Evolutionary conservation across 1,140 invertebrate species (phyloP).

Genomic region (Hyles vespertilio): DNA sequence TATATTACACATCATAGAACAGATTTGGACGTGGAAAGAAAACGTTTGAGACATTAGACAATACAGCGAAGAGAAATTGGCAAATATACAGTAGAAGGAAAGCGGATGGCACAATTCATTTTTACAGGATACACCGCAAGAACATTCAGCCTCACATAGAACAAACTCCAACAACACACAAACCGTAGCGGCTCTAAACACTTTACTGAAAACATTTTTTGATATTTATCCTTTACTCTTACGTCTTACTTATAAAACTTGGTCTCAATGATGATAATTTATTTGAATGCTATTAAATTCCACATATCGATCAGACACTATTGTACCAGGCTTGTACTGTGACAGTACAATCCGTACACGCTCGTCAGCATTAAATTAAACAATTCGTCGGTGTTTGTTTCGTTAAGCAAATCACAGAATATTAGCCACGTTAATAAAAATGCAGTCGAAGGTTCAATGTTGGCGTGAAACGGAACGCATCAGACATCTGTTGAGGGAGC

Average conservation of each 20-base stretch:
- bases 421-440: conserved; percentile 47
- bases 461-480: conserved; percentile 2
- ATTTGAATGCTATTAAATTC: conserved; percentile 16
- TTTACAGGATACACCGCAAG: conserved; percentile 58
- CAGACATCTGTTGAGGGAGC: no score
- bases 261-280: conserved; percentile 57
- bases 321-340: conserved; percentile 53
- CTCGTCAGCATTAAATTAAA: conserved; percentile 26
- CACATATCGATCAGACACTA: conserved; percentile 33
- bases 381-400: conserved; percentile 26
- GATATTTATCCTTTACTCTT: conserved; percentile 5
- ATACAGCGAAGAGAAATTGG: conserved; percentile 44
- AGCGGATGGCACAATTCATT: conserved; percentile 66
- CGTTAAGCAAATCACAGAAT: conserved; percentile 45
- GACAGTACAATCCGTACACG: conserved; percentile 59
- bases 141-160: conserved; percentile 35
- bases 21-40: conserved; percentile 34
- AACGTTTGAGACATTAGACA: conserved; percentile 24
- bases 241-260: conserved; percentile 39
- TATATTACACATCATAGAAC: conserved; percentile 26
- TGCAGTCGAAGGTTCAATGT: neutral
- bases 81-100: conserved; percentile 62
- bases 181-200: neutral
- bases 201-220: conserved; percentile 3
- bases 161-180: neutral